Evolutionary conservation across 1,140 invertebrate genomes (phyloP).

Genomic region (Asbolus verrucosus): DNA sequence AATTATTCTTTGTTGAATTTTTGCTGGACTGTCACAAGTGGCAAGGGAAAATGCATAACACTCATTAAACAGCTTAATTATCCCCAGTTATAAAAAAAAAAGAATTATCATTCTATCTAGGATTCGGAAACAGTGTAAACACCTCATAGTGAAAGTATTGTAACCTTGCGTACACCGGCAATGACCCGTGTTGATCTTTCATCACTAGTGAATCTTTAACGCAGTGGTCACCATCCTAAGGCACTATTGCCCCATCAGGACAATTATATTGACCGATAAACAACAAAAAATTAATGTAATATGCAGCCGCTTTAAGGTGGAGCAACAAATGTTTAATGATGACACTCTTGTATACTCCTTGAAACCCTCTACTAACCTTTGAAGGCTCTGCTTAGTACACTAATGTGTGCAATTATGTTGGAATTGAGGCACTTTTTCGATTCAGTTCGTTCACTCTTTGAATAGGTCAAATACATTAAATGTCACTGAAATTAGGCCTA

Average conservation of each 20-base stretch:
- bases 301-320: slow-evolving; percentile 9
- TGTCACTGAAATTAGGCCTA: not conserved
- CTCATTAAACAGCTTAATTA: slow-evolving; percentile 25
- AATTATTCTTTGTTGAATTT: slow-evolving; percentile 21
- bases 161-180: slow-evolving; percentile 22
- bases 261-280: slow-evolving; percentile 1
- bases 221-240: slow-evolving; percentile 7
- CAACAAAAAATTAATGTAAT: slow-evolving; percentile 14
- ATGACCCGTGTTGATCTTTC: slow-evolving; percentile 33
- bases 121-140: slow-evolving; percentile 32
- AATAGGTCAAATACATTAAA: not conserved
- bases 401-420: slow-evolving; percentile 7
- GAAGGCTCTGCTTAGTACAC: not conserved
- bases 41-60: not conserved
- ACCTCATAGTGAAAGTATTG: slow-evolving; percentile 28
- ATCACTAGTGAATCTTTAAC: slow-evolving; percentile 27
- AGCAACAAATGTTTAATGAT: not conserved
- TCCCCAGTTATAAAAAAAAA: too few relatives aligned
- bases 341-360: slow-evolving; percentile 3
- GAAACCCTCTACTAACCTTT: not conserved
- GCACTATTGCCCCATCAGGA: slow-evolving; percentile 7
- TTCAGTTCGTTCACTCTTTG: not conserved
- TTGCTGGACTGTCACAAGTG: slow-evolving; percentile 4
- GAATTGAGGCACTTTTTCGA: not conserved
- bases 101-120: slow-evolving; percentile 15